Conservation (phyloP, 2,113 vertebrate genomes). For the Hystrix cristata region DNA sequence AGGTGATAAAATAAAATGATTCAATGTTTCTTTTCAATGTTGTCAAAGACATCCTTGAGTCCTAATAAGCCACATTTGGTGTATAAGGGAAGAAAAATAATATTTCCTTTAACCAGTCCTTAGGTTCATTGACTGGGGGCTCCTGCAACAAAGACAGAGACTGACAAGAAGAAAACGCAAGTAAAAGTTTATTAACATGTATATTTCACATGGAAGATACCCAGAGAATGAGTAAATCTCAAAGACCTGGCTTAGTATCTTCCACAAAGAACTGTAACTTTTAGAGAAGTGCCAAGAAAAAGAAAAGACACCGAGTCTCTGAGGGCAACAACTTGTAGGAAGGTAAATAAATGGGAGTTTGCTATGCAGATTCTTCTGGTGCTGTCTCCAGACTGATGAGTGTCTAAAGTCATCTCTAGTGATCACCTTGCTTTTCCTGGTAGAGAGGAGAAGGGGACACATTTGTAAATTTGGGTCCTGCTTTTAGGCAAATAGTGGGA, state of each 20-base stretch:
- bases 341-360: neutral
- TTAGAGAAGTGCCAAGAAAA: neutral
- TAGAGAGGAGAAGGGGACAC: neutral
- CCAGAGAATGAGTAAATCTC: neutral
- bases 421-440: neutral
- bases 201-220: neutral
- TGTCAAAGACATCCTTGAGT: neutral
- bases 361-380: neutral
- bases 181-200: neutral
- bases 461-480: neutral
- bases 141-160: neutral
- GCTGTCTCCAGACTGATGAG: neutral
- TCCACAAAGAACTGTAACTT: neutral
- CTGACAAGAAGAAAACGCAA: neutral
- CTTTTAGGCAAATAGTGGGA: neutral
- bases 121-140: neutral
- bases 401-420: neutral
- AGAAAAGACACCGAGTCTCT: neutral
- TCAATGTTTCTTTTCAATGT: neutral
- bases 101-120: neutral
- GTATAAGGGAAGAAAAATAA: neutral
- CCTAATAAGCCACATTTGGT: neutral
- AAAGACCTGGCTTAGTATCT: neutral
- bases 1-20: constrained; percentile 12
- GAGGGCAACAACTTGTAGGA: neutral